Conservation (phyloP, 2,113 vertebrate genomes). For the Ascaphus truei region DNA sequence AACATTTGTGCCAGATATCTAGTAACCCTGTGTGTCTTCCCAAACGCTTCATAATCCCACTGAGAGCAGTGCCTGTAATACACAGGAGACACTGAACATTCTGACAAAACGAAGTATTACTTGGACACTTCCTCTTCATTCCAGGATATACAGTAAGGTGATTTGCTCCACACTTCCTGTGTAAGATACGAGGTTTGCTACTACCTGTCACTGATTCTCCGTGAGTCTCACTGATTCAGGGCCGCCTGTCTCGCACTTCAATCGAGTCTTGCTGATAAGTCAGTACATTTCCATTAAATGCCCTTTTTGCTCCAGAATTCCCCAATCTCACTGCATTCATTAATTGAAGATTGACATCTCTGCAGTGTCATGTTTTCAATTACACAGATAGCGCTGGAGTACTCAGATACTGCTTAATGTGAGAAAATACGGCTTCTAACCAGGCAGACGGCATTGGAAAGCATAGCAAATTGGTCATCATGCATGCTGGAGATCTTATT, state of each 20-base stretch:
- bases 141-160: neutral
- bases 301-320: neutral
- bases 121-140: neutral
- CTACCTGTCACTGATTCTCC: neutral
- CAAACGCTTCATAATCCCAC: neutral
- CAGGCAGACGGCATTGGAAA: too few species aligned
- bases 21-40: neutral
- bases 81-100: neutral
- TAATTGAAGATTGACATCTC: neutral
- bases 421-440: too few species aligned
- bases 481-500: too few species aligned
- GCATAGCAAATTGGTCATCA: too few species aligned
- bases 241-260: neutral
- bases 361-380: too few species aligned
- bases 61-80: neutral
- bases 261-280: neutral
- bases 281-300: neutral
- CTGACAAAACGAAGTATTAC: neutral
- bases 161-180: neutral
- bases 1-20: too few species aligned
- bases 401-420: too few species aligned
- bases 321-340: neutral
- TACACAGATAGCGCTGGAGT: too few species aligned
- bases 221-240: neutral
- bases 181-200: neutral